A percentile compares a stretch with the other conserved stretches of the same genome.
These are phyloP conservation scores for Hippocampus guttulatus DNA, from an alignment of 2,113 vertebrate genomes.

Conservation along the genomic window DNA sequence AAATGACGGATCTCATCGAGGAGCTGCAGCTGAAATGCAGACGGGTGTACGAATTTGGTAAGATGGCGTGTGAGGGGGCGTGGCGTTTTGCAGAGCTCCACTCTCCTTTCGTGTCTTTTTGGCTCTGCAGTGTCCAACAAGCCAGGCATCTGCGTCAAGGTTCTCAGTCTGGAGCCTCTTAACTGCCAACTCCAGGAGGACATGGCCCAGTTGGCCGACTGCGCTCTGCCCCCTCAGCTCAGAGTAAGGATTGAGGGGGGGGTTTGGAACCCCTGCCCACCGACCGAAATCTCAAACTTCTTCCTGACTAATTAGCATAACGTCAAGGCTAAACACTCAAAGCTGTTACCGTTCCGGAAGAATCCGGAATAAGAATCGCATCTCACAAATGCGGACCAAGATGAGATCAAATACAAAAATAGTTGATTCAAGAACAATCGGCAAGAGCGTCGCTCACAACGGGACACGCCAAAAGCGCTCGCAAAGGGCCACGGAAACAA, in stretches of 20 bases:
- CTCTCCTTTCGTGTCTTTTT: background rate
- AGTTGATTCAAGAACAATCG: too few relatives aligned
- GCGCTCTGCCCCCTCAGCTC: slow-evolving; percentile 83
- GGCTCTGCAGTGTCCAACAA: slow-evolving; percentile 83
- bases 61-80: slow-evolving; percentile 23
- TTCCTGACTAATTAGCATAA: too few relatives aligned
- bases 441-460: too few relatives aligned
- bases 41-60: slow-evolving; percentile 92
- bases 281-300: too few relatives aligned
- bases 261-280: too few relatives aligned
- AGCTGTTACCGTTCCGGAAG: too few relatives aligned
- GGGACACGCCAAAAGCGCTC: too few relatives aligned
- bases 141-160: slow-evolving; percentile 92
- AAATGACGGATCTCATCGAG: slow-evolving; percentile 83
- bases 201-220: slow-evolving; percentile 86
- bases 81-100: background rate
- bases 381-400: too few relatives aligned
- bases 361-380: too few relatives aligned
- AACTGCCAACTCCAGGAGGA: slow-evolving; percentile 84
- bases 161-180: slow-evolving; percentile 85
- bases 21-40: slow-evolving; percentile 90
- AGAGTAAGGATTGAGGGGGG: slow-evolving; percentile 66
- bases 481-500: too few relatives aligned
- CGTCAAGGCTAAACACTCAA: too few relatives aligned
- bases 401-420: too few relatives aligned